A percentile compares a stretch with the other conserved stretches of the same genome.
These are phyloP conservation scores for Drosophila incognita DNA, from an alignment of 2,888 invertebrate species.

Conservation along the genomic window DNA sequence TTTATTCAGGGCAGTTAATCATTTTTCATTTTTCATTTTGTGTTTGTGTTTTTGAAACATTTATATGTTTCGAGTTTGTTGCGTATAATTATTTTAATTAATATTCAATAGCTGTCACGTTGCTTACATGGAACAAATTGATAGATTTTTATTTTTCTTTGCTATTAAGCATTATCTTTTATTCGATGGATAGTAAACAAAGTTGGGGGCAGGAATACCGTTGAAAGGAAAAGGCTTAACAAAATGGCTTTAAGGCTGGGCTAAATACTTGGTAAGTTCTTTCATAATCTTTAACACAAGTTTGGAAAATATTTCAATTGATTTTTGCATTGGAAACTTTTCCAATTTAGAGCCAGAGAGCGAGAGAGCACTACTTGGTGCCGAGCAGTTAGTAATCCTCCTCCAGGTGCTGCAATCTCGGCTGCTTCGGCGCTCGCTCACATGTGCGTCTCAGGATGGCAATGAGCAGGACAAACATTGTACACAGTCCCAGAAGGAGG, in stretches of 20 bases:
- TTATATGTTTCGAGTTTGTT: slow-evolving; percentile 66
- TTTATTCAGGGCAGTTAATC: slow-evolving; percentile 72
- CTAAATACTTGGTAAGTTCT: neutral
- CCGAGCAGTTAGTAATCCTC: slow-evolving; percentile 66
- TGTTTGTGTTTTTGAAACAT: slow-evolving; percentile 66
- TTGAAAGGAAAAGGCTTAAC: neutral
- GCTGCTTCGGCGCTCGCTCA: slow-evolving; percentile 62
- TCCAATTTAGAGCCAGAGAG: slow-evolving; percentile 3
- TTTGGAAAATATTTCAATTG: slow-evolving; percentile 3
- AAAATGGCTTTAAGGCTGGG: neutral
- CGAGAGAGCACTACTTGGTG: neutral
- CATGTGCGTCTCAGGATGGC: slow-evolving; percentile 84
- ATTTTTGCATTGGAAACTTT: slow-evolving; percentile 6
- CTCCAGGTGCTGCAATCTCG: slow-evolving; percentile 62
- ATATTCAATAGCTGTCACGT: slow-evolving; percentile 69
- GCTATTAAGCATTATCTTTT: slow-evolving; percentile 18
- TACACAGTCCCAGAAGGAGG: slow-evolving; percentile 81
- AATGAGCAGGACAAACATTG: slow-evolving; percentile 82
- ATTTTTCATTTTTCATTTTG: slow-evolving; percentile 44
- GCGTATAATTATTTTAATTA: slow-evolving; percentile 59
- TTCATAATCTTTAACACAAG: neutral
- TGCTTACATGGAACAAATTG: slow-evolving; percentile 34
- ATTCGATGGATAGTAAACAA: neutral
- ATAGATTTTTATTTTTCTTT: slow-evolving; percentile 33
- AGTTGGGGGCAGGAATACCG: neutral